Evolutionary conservation across 35 echinoderm and acorn worm genomes (phyloP).

Genomic region (Apostichopus parvimensis): DNA sequence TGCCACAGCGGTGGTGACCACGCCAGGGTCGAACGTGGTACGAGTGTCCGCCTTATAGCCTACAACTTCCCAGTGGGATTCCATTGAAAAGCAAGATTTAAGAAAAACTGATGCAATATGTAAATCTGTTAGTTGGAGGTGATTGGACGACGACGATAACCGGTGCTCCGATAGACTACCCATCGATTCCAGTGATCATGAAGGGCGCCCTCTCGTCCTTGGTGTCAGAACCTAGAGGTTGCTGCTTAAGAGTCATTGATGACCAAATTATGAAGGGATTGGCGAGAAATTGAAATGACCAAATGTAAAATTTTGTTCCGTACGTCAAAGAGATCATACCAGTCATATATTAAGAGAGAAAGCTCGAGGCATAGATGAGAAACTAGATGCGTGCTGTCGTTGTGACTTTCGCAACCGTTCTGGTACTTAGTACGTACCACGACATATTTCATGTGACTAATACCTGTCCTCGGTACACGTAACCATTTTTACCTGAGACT

Average conservation of each 20-base stretch:
- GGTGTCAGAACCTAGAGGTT: neutral
- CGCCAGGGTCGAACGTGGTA: constrained; percentile 63
- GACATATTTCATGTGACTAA: too few species aligned
- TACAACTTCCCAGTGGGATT: constrained; percentile 11
- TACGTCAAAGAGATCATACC: too few species aligned
- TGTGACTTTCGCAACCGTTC: too few species aligned
- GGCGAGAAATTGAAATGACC: neutral
- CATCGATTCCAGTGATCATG: neutral
- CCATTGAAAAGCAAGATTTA: neutral
- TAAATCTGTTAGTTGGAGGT: neutral
- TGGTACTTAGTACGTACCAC: too few species aligned
- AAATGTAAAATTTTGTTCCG: neutral
- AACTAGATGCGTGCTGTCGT: too few species aligned
- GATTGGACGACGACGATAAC: neutral
- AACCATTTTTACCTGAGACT: too few species aligned
- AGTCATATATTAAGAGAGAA: too few species aligned
- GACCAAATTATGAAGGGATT: neutral
- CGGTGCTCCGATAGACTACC: neutral
- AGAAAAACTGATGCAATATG: constrained; percentile 23
- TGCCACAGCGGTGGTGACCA: constrained; percentile 47
- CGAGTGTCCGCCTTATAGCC: constrained; percentile 92
- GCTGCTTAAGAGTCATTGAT: neutral
- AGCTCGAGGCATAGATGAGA: too few species aligned
- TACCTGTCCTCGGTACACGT: too few species aligned
- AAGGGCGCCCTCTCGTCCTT: neutral